Conservation (phyloP, 2,888 invertebrate species). For the Ypsolopha sequella region DNA sequence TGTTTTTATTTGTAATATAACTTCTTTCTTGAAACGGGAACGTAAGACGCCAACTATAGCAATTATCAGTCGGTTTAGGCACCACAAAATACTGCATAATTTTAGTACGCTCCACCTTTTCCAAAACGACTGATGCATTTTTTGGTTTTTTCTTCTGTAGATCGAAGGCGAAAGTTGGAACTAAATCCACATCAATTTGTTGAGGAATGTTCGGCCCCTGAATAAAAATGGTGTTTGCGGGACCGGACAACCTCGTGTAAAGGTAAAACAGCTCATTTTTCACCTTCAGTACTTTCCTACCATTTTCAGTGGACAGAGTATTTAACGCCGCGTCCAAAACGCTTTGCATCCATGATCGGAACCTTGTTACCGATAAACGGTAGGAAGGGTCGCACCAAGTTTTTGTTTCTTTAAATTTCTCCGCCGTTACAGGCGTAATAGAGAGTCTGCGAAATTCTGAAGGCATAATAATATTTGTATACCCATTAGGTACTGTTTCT, state of each 20-base stretch:
- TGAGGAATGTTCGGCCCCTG: constrained; percentile 21
- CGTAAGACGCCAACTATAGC: constrained; percentile 38
- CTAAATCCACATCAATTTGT: constrained; percentile 38
- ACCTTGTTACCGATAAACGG: constrained; percentile 25
- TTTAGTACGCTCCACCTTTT: constrained; percentile 18
- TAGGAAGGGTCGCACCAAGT: constrained; percentile 32
- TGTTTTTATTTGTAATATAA: constrained; percentile 27
- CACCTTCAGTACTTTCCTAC: constrained; percentile 22
- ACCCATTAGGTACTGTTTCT: constrained; percentile 19
- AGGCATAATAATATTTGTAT: constrained; percentile 33
- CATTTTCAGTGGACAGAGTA: constrained; percentile 23
- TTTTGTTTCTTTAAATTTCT: constrained; percentile 28
- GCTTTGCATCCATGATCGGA: constrained; percentile 41
- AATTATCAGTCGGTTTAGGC: constrained; percentile 35
- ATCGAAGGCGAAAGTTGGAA: constrained; percentile 35
- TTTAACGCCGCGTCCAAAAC: constrained; percentile 32
- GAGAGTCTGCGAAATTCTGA: constrained; percentile 39
- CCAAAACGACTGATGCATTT: constrained; percentile 25
- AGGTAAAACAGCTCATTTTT: constrained; percentile 24
- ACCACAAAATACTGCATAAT: constrained; percentile 34
- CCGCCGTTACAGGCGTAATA: constrained; percentile 21
- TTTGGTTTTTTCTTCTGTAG: constrained; percentile 25
- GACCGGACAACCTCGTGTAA: constrained; percentile 32
- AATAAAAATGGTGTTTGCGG: constrained; percentile 37
- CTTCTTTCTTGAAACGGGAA: constrained; percentile 42